A percentile compares a stretch with the other conserved stretches of the same genome.
These are phyloP conservation scores for Calidris pugnax DNA, from an alignment of 2,113 vertebrate species.

Conservation along the genomic window DNA sequence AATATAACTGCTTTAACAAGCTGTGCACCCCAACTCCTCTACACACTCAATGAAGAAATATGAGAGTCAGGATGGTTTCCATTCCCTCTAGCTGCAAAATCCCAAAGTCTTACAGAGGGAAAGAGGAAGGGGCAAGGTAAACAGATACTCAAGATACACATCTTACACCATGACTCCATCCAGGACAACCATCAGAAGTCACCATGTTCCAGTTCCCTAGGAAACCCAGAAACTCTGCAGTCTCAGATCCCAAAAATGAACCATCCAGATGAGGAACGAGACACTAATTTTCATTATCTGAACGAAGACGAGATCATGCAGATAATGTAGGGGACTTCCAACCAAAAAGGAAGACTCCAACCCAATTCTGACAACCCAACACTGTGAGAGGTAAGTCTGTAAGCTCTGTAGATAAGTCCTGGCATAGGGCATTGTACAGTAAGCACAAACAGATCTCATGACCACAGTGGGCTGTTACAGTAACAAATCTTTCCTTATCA, in stretches of 20 bases:
- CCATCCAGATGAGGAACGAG: background rate
- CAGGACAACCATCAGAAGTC: background rate
- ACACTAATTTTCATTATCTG: background rate
- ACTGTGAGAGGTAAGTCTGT: background rate
- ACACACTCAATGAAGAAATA: background rate
- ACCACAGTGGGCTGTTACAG: background rate
- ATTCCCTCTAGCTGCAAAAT: background rate
- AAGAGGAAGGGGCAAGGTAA: background rate
- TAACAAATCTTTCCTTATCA: constrained; percentile 22
- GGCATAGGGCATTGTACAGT: background rate
- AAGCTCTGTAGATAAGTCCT: background rate
- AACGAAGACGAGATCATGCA: background rate
- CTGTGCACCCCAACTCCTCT: background rate
- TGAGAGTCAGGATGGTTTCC: background rate
- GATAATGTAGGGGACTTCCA: background rate
- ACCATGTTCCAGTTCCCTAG: background rate
- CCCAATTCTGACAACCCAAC: background rate
- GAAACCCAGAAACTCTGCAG: background rate
- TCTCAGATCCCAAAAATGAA: background rate
- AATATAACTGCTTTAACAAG: background rate
- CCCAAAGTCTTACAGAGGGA: background rate
- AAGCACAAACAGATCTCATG: background rate
- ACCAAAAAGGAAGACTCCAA: background rate
- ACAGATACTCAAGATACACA: background rate
- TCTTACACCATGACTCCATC: background rate